phyloP scores from a whole-genome alignment of 2,888 invertebrate species.

The Chalcis sispes region DNA sequence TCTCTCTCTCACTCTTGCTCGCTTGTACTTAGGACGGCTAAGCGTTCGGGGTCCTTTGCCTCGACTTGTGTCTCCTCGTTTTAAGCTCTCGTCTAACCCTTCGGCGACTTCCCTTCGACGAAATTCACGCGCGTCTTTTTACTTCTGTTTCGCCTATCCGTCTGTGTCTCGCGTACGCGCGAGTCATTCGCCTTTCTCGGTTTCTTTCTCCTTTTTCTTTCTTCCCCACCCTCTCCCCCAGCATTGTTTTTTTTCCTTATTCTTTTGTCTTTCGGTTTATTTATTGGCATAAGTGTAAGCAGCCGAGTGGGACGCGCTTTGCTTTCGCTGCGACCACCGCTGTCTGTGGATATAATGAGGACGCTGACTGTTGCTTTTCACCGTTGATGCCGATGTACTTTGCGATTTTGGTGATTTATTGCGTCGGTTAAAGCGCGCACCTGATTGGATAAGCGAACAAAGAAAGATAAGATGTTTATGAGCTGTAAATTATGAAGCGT shows the following conservation, averaged over 20 bases:
- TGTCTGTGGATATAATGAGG: conserved; percentile 12
- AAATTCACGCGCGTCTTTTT: conserved; percentile 42
- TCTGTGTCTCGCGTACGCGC: conserved; percentile 21
- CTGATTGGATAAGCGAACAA: background rate
- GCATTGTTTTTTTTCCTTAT: background rate
- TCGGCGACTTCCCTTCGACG: conserved; percentile 54
- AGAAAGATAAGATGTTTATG: no score
- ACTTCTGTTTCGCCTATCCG: conserved; percentile 30
- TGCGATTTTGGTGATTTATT: background rate
- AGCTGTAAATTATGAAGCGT: no score
- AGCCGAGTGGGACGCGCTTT: background rate
- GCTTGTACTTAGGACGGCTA: conserved; percentile 1
- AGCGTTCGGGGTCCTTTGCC: conserved; percentile 33
- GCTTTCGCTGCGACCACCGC: background rate
- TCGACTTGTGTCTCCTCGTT: background rate
- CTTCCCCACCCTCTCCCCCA: background rate
- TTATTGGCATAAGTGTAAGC: conserved; percentile 14
- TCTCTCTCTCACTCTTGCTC: no score
- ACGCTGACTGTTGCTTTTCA: conserved; percentile 17
- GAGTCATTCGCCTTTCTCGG: background rate
- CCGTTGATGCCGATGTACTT: no score
- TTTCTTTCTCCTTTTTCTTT: background rate
- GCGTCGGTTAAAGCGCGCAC: no score
- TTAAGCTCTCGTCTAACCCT: conserved; percentile 17
- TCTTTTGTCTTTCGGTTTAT: conserved; percentile 4